Conservation (phyloP, 2,113 vertebrate species). For the Campylomormyrus tamandua region DNA sequence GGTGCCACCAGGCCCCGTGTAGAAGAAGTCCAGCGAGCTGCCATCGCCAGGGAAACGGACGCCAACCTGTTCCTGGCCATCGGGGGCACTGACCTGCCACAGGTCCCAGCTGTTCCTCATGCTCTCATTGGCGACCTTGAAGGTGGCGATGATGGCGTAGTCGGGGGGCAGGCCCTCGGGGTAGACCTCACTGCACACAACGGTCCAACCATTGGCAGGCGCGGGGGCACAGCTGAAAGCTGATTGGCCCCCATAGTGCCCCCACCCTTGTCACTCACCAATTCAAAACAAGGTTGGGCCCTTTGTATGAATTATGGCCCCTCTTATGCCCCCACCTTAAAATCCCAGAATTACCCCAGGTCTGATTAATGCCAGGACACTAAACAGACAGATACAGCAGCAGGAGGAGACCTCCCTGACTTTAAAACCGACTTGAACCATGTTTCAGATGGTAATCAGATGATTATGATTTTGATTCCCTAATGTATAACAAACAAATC, state of each 20-base stretch:
- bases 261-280: neutral
- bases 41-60: slow-evolving; percentile 52
- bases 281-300: neutral
- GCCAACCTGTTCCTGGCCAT: slow-evolving; percentile 47
- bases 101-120: slow-evolving; percentile 53
- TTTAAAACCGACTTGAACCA: neutral
- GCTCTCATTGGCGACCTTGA: slow-evolving; percentile 54
- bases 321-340: neutral
- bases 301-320: neutral
- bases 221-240: neutral
- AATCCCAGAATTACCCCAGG: neutral
- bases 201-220: neutral
- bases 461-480: neutral
- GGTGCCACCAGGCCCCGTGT: slow-evolving; percentile 28
- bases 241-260: neutral
- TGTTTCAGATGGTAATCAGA: neutral
- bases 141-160: slow-evolving; percentile 58
- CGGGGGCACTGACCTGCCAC: slow-evolving; percentile 59
- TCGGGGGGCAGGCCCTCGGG: slow-evolving; percentile 56
- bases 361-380: neutral
- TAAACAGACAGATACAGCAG: neutral
- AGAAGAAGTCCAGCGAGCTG: slow-evolving; percentile 54
- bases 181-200: slow-evolving; percentile 48
- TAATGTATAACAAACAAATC: neutral
- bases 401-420: neutral